A percentile compares a stretch with the other conserved stretches of the same genome.
Evolutionary conservation across 1,140 invertebrate genomes (phyloP).

Genomic region (Macrocentrus cingulum): DNA sequence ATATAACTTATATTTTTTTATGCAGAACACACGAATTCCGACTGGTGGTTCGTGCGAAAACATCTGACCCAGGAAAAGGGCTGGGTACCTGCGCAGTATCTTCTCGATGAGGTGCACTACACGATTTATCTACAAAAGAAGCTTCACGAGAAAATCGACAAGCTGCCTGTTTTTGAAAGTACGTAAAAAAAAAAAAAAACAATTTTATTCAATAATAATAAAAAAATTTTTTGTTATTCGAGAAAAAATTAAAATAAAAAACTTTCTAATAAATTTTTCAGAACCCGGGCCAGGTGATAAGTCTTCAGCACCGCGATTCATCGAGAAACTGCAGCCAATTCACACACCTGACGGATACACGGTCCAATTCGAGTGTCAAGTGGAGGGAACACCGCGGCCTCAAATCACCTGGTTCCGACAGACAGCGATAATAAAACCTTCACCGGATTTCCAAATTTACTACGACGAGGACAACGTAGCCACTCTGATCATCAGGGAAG

Average conservation of each 20-base stretch:
- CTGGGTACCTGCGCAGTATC: constrained; percentile 86
- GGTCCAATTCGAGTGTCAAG: constrained; percentile 86
- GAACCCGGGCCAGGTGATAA: constrained; percentile 78
- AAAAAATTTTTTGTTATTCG: constrained; percentile 3
- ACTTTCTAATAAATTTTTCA: constrained; percentile 43
- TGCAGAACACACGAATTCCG: constrained; percentile 72
- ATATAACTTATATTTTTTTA: too few relatives aligned
- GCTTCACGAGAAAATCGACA: constrained; percentile 87
- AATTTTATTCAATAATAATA: background rate
- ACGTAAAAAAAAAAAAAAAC: constrained; percentile 53
- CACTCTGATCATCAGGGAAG: constrained; percentile 90
- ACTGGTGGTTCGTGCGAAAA: constrained; percentile 93
- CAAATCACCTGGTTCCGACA: constrained; percentile 95
- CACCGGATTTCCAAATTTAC: constrained; percentile 88
- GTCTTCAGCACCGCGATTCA: constrained; percentile 78
- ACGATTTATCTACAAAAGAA: constrained; percentile 82
- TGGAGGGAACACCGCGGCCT: constrained; percentile 85
- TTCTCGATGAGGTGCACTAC: constrained; percentile 81
- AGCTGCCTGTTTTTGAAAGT: constrained; percentile 90
- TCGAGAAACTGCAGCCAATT: constrained; percentile 81
- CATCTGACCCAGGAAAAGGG: constrained; percentile 87
- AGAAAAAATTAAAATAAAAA: background rate
- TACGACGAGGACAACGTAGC: constrained; percentile 91
- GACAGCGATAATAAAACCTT: constrained; percentile 88
- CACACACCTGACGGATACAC: constrained; percentile 83